These are phyloP conservation scores for Spodoptera exigua DNA, from an alignment of 2,888 invertebrate species.

Conservation along the genomic window DNA sequence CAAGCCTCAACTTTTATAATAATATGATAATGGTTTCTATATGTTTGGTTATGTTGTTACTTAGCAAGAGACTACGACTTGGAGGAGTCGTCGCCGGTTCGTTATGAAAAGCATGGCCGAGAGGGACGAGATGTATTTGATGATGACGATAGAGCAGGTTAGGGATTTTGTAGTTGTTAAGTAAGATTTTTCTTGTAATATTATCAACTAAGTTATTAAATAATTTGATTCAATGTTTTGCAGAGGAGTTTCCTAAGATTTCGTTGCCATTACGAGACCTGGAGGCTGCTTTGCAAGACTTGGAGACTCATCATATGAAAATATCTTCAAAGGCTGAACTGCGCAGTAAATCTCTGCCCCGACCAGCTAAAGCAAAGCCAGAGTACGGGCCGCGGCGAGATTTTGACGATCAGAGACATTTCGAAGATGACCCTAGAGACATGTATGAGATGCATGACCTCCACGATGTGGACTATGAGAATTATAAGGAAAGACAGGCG, in stretches of 20 bases:
- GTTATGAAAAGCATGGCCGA: conserved; percentile 62
- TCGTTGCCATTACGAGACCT: conserved; percentile 83
- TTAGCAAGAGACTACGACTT: conserved; percentile 69
- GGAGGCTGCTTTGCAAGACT: conserved; percentile 81
- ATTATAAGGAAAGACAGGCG: conserved; percentile 85
- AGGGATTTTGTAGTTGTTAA: no score
- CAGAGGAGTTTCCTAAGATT: conserved; percentile 84
- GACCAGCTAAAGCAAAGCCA: conserved; percentile 73
- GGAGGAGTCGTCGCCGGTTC: conserved; percentile 70
- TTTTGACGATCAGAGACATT: conserved; percentile 71
- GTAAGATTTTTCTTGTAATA: neutral
- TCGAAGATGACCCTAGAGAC: conserved; percentile 80
- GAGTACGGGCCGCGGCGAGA: conserved; percentile 78
- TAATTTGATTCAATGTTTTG: conserved; percentile 21
- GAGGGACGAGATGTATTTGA: conserved; percentile 67
- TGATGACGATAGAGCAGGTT: conserved; percentile 72
- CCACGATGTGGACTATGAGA: conserved; percentile 82
- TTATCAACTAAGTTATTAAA: no score
- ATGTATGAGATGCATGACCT: conserved; percentile 83
- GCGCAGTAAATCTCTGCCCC: conserved; percentile 81
- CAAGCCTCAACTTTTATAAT: no score
- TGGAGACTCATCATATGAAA: conserved; percentile 80
- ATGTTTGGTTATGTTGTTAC: no score
- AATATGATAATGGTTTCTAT: no score
- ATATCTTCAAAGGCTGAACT: conserved; percentile 68